Conservation (phyloP, 1,140 invertebrate species). For the Pseudomyrmex cubaensis region DNA sequence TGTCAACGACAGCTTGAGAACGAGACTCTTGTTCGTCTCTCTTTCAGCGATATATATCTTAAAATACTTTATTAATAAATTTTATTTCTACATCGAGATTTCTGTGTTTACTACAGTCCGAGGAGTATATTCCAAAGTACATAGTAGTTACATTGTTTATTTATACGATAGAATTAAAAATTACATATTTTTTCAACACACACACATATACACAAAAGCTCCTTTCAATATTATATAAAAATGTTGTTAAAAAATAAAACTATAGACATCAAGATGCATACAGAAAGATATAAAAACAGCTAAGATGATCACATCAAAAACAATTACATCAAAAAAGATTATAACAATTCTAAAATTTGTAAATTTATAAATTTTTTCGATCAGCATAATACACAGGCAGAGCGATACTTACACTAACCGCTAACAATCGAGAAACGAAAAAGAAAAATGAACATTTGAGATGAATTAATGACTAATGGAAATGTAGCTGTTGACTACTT, state of each 20-base stretch:
- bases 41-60: no score
- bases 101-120: no score
- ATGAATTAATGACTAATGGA: not conserved
- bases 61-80: no score
- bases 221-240: not conserved
- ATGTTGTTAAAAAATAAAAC: not conserved
- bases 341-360: not conserved
- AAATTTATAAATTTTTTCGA: not conserved
- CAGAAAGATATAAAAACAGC: not conserved
- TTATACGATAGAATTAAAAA: not conserved
- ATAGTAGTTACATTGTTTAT: no score
- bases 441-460: not conserved
- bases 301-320: not conserved
- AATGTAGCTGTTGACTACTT: not conserved
- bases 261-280: not conserved
- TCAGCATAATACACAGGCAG: not conserved
- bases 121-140: no score
- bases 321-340: no score
- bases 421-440: constrained; percentile 23
- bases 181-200: no score
- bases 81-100: no score
- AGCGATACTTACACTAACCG: not conserved
- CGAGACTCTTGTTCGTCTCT: no score
- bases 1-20: no score
- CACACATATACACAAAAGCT: not conserved